A percentile compares a stretch with the other conserved stretches of the same genome.
Conservation (phyloP, 1,140 invertebrate species). For the Eupeodes corollae region DNA sequence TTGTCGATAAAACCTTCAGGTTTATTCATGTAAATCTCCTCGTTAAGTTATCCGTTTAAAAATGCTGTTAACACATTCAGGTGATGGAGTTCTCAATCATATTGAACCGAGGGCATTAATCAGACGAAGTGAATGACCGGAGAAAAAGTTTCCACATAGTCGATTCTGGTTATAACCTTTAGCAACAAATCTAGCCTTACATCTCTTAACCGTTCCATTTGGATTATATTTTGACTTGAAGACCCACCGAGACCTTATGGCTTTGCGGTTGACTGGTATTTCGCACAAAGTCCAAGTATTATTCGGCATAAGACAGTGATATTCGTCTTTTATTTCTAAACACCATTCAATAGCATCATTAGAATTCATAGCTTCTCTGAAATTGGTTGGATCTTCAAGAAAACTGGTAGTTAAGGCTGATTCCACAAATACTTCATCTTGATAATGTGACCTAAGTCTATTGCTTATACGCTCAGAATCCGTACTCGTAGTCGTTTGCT, state of each 20-base stretch:
- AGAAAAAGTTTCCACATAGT: constrained; percentile 31
- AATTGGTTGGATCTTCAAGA: not conserved
- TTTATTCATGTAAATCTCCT: constrained; percentile 35
- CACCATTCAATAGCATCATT: not conserved
- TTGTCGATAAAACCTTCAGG: constrained; percentile 13
- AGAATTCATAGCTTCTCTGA: not conserved
- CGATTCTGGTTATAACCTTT: constrained; percentile 12
- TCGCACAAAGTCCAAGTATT: no score
- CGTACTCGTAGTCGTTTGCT: not conserved
- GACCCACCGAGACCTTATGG: no score
- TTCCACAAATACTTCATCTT: not conserved
- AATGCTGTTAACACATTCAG: constrained; percentile 31
- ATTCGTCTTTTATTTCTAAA: no score
- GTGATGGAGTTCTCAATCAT: constrained; percentile 20
- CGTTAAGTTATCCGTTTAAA: constrained; percentile 26
- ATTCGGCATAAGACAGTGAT: no score
- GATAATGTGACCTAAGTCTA: not conserved
- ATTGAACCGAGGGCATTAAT: constrained; percentile 4
- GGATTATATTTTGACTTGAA: no score
- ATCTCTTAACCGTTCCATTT: no score
- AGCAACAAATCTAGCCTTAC: no score
- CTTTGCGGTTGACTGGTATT: no score
- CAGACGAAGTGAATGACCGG: constrained; percentile 16
- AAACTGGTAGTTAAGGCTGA: not conserved
- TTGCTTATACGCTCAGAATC: not conserved